Evolutionary conservation across 2,797 vertebrate species (phyloP), one percentile per base, ranked within the genome.

Genomic region (Lophotriccus pileatus): DNA sequence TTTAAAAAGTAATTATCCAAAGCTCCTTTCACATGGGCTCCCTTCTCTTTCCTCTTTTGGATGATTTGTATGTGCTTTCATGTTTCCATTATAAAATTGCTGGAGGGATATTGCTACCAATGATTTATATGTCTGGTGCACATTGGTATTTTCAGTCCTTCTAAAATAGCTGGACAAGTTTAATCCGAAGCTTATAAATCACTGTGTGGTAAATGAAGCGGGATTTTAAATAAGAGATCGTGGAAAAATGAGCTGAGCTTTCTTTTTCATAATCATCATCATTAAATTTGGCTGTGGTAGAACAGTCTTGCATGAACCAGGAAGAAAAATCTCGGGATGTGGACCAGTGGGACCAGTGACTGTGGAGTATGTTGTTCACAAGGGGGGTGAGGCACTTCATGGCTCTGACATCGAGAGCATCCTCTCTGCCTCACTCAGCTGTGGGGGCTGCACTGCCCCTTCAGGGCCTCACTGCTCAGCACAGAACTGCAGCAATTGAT

Each of bases 131-230:
- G 95, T 88, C 79, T 94, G 82, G 46, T 86, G 74, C 73, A 37
- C 46, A 12, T 14, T 5, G 46, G 59, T 91, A 94, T 95, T 94
- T 87, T 93, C 25, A 2, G 87, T 93, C 53, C 58, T 84, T 94
- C 82, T 91, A 20, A 95, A 94, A 96, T 70, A 95, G 94, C 90
- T 86, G 79, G 75, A 83, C 44, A 76, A 60, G 74, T 88, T 91
- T 58, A 78, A 94, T 55, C 79, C 86, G 89, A 84, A 46, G 68
- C 82, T 93, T 94, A 93, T 91, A 94, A 96, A 94, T 95, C 85
- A 93, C 69, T 34, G 41, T 62, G 53, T 84, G 83, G 83, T 81
- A 88, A 94, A 93, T 75, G 46, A 93, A 86, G 66, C 50, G 78
- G 21, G 50, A 73, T 86, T 94, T 94, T 94, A 94, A 94, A 84